phyloP scores from a whole-genome alignment of 1,140 invertebrate species.

The Bombus turneri region DNA sequence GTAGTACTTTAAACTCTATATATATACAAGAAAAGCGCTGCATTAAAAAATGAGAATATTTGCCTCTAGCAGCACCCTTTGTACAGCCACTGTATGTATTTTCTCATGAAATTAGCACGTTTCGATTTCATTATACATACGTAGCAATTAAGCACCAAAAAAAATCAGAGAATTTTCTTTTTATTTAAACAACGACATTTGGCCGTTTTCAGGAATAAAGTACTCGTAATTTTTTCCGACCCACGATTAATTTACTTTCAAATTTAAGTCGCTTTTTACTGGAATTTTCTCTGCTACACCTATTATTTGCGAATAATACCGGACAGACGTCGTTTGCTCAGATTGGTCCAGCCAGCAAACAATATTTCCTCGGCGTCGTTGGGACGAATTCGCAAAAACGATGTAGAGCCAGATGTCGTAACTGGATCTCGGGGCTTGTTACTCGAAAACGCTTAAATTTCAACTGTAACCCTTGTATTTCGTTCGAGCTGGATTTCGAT shows the following conservation, averaged over 20 bases:
- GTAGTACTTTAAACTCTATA: no score
- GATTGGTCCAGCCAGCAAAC: not conserved
- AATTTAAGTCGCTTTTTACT: not conserved
- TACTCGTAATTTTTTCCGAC: not conserved
- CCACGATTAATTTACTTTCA: not conserved
- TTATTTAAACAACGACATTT: not conserved
- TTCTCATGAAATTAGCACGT: no score
- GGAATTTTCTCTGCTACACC: not conserved
- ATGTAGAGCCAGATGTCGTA: constrained; percentile 12
- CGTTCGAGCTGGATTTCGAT: not conserved
- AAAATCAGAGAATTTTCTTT: not conserved
- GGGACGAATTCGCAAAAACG: not conserved
- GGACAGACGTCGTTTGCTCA: not conserved
- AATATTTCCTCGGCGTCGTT: not conserved
- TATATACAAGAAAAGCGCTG: not conserved
- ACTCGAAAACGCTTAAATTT: constrained; percentile 4
- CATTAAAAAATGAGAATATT: no score
- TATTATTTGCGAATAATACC: constrained; percentile 1
- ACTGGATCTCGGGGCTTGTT: not conserved
- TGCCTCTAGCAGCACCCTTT: no score
- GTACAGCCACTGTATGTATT: no score
- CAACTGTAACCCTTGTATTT: not conserved
- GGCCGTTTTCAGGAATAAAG: not conserved
- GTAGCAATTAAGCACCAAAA: no score
- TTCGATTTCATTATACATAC: no score